A percentile compares a stretch with the other conserved stretches of the same genome.
These are phyloP conservation scores for Littorina saxatilis DNA, from an alignment of 1,140 invertebrate species.

Conservation along the genomic window DNA sequence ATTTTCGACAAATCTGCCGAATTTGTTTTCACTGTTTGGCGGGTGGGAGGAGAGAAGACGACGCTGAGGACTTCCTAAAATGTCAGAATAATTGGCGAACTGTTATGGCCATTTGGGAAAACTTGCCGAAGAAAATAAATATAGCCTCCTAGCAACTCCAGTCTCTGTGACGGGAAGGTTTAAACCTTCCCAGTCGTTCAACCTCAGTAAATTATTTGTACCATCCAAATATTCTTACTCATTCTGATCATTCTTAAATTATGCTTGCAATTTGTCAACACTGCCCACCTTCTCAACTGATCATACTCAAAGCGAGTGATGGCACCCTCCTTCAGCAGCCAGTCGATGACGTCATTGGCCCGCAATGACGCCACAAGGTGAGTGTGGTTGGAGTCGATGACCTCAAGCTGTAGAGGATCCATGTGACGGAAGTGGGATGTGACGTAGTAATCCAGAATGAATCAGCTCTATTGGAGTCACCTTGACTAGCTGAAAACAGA, in stretches of 20 bases:
- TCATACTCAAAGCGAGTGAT: conserved; percentile 13
- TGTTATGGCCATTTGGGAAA: too few species aligned
- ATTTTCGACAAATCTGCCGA: background rate
- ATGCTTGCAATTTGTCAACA: too few species aligned
- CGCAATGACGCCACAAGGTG: conserved; percentile 6
- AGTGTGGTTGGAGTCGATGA: conserved; percentile 12
- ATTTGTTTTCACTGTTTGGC: background rate
- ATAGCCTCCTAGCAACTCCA: too few species aligned
- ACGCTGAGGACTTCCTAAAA: too few species aligned
- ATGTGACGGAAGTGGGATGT: too few species aligned
- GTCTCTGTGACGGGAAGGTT: background rate
- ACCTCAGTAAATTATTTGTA: too few species aligned
- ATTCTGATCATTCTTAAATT: too few species aligned
- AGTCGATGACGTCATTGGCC: conserved; percentile 16
- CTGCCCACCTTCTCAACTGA: conserved; percentile 5
- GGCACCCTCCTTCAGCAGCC: background rate
- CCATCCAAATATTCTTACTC: too few species aligned
- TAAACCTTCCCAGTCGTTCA: background rate
- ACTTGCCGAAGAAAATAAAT: too few species aligned
- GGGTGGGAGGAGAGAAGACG: too few species aligned
- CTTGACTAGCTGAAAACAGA: background rate
- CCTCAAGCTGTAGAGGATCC: conserved; percentile 17
- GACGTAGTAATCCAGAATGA: too few species aligned
- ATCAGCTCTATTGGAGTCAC: background rate
- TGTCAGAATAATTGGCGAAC: too few species aligned